Conservation (phyloP, 2,113 vertebrate genomes). For the Indicator indicator region DNA sequence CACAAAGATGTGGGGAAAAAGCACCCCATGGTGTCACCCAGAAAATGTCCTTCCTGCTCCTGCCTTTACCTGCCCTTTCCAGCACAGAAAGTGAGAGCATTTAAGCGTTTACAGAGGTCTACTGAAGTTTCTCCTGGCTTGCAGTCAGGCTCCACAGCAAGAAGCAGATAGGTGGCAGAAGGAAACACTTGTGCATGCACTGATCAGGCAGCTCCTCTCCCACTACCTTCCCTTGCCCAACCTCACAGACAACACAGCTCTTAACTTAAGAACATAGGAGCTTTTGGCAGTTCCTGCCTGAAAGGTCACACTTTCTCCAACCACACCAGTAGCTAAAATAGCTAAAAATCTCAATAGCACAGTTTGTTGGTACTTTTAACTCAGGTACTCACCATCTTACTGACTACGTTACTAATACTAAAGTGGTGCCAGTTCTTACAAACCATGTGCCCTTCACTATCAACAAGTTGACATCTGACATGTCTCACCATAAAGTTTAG, state of each 20-base stretch:
- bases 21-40: background rate
- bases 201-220: background rate
- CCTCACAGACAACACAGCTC: background rate
- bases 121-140: background rate
- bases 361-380: background rate
- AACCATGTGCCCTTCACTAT: background rate
- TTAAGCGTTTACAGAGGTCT: background rate
- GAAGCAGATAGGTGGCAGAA: background rate
- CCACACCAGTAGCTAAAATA: background rate
- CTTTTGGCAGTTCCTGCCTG: background rate
- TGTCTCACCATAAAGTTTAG: background rate
- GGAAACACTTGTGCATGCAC: background rate
- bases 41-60: background rate
- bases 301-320: background rate
- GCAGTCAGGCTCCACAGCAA: background rate
- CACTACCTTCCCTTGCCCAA: background rate
- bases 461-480: background rate
- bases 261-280: background rate
- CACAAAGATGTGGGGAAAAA: background rate
- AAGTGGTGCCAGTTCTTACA: background rate
- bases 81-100: accelerated
- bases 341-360: background rate
- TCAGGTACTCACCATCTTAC: background rate
- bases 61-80: background rate
- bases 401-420: background rate